A percentile compares a stretch with the other conserved stretches of the same genome.
Evolutionary conservation across 2,888 invertebrate genomes (phyloP).

Genomic region (Mesochorus sp.): DNA sequence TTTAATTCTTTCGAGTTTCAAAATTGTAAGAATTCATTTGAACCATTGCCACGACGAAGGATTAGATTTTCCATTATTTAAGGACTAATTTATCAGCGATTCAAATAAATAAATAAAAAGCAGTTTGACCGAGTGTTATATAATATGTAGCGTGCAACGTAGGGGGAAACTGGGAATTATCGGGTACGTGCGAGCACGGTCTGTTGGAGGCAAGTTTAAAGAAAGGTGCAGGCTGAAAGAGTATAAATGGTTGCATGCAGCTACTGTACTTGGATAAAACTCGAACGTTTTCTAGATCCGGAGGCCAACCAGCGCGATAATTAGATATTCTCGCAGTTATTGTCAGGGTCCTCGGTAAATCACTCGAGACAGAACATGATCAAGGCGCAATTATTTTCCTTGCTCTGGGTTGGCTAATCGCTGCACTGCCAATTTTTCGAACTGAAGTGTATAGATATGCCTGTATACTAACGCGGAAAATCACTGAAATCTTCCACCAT

Average conservation of each 20-base stretch:
- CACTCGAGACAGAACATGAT: background rate
- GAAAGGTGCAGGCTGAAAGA: conserved; percentile 45
- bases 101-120: no score
- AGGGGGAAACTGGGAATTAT: conserved; percentile 3
- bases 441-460: background rate
- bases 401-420: background rate
- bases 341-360: background rate
- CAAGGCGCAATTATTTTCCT: background rate
- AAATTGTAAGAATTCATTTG: no score
- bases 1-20: no score
- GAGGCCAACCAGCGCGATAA: background rate
- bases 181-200: background rate
- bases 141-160: background rate
- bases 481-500: conserved; percentile 57
- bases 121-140: conserved; percentile 7
- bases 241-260: no score
- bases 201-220: conserved; percentile 30
- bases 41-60: no score
- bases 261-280: background rate
- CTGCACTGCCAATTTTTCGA: background rate
- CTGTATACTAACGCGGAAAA: conserved; percentile 8
- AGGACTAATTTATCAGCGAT: no score
- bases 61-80: no score
- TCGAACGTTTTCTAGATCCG: conserved; percentile 14
- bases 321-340: background rate